Evolutionary conservation across 2,113 vertebrate genomes (phyloP).

Genomic region (Junco hyemalis): DNA sequence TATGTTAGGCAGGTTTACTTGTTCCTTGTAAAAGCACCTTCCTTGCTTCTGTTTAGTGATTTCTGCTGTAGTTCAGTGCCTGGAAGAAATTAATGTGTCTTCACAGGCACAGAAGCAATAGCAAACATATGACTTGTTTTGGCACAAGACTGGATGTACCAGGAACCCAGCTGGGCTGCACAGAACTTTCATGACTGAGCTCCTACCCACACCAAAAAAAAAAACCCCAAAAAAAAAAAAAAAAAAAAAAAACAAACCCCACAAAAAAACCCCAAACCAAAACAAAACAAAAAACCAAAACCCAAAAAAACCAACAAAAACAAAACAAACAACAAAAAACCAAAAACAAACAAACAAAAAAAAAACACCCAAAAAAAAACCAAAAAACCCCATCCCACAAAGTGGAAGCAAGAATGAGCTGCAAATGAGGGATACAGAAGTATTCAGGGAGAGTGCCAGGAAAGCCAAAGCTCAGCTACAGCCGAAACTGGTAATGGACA

Average conservation of each 20-base stretch:
- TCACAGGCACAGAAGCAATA: background rate
- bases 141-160: conserved; percentile 2
- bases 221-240: no score
- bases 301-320: no score
- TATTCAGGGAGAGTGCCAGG: background rate
- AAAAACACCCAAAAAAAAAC: no score
- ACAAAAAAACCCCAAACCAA: no score
- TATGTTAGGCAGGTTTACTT: background rate
- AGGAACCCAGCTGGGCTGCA: background rate
- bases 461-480: background rate
- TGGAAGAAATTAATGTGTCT: background rate
- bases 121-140: background rate
- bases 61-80: background rate
- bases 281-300: no score
- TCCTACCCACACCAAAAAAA: background rate
- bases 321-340: no score
- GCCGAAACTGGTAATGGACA: background rate
- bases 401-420: background rate
- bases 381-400: rapidly evolving
- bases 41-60: background rate
- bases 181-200: background rate
- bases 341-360: no score
- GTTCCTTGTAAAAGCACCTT: background rate
- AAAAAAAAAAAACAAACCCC: no score
- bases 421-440: background rate